Evolutionary conservation across 2,888 invertebrate genomes (phyloP), one percentile per base, ranked within the genome.

Genomic region (Branchinecta sandiegonensis): DNA sequence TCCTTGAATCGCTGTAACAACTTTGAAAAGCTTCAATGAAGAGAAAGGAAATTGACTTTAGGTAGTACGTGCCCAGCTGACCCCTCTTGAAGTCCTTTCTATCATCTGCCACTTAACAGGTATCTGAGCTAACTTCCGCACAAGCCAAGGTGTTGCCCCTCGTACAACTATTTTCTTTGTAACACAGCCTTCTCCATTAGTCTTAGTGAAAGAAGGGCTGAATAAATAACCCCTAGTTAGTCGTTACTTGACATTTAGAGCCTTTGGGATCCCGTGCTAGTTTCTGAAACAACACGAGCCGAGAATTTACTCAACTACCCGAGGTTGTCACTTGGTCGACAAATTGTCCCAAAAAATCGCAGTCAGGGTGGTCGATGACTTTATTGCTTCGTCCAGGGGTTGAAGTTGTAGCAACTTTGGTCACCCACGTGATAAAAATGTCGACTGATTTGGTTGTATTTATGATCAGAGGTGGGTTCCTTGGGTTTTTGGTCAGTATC

Each of bases 301-400:
- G 23, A 56, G 63, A 56, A 56, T 56, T 56, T 56, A 23, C 23
- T 56, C n/a, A 56, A 56, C 63, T 56, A 56, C 63, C 63, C 63
- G 63, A 56, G 63, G n/a, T 56, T 56, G 14, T 56, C 63, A 56
- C 63, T 56, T 56, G 63, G 23, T 56, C 63, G 63, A 56, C 63
- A 56, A 56, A 56, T 56, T 56, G 23, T 56, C 63, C 23, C 63
- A 23, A 56, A 56, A 56, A 56, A 56, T 9, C 14, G 23, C 63
- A 56, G n/a, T 56, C n/a, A 17, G 63, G 63, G 63, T 56, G 63
- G 63, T 56, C 63, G 63, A 56, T 56, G 63, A 56, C 63, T 56
- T 56, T 56, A 56, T 56, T 56, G 63, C 63, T n/a, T 56, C 23
- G 63, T 17, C 63, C 9, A 56, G 23, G 63, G 14, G 37, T 37